These are phyloP conservation scores for Quadriops clusia DNA, from an alignment of 2,888 invertebrate genomes.

Conservation along the genomic window DNA sequence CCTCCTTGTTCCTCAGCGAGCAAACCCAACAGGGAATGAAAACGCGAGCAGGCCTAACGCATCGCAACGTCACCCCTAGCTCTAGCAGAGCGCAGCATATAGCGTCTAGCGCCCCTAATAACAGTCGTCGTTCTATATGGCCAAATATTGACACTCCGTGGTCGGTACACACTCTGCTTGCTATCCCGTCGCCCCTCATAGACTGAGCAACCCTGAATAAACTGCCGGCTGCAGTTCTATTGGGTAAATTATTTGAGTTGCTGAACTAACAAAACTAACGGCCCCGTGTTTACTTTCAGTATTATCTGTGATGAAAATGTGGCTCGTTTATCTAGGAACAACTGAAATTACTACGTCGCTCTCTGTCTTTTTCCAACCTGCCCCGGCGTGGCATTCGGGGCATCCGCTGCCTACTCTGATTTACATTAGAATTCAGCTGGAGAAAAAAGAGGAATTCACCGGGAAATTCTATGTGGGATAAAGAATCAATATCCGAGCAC, in stretches of 20 bases:
- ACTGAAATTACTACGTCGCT: slow-evolving; percentile 11
- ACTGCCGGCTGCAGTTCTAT: slow-evolving; percentile 35
- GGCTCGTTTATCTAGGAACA: slow-evolving; percentile 25
- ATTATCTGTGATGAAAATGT: slow-evolving; percentile 39
- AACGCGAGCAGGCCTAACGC: too few relatives aligned
- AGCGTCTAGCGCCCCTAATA: slow-evolving; percentile 24
- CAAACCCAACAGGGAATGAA: too few relatives aligned
- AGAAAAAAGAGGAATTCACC: too few relatives aligned
- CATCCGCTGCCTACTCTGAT: too few relatives aligned
- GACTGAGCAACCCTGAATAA: slow-evolving; percentile 29
- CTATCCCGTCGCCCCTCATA: slow-evolving; percentile 18
- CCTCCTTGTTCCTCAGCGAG: too few relatives aligned
- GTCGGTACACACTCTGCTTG: slow-evolving; percentile 29
- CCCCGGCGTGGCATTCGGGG: too few relatives aligned
- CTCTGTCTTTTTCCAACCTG: too few relatives aligned
- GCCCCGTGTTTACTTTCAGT: slow-evolving; percentile 34
- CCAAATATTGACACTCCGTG: slow-evolving; percentile 36
- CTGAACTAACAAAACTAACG: slow-evolving; percentile 40
- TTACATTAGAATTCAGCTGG: too few relatives aligned
- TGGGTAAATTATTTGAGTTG: slow-evolving; percentile 40
- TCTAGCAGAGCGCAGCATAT: slow-evolving; percentile 12
- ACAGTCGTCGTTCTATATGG: slow-evolving; percentile 33
- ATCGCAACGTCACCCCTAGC: too few relatives aligned
- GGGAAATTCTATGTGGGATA: too few relatives aligned
- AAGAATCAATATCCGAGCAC: too few relatives aligned